Percentiles rank a stretch among this genome's conserved stretches.
These are phyloP conservation scores for Orthosia gracilis DNA, from an alignment of 2,888 invertebrate genomes.

Conservation along the genomic window DNA sequence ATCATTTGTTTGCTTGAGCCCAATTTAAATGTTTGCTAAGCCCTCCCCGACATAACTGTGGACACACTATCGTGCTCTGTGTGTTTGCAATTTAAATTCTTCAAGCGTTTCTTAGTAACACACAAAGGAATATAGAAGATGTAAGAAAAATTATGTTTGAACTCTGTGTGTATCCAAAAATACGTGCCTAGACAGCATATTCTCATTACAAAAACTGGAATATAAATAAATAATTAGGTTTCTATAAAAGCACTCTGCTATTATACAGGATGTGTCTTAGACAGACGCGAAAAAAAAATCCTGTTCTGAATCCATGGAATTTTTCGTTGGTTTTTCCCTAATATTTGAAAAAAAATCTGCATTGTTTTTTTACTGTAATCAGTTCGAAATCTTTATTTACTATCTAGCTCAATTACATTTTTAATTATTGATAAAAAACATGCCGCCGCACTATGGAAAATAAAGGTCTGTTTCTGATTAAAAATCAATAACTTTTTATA, in stretches of 20 bases:
- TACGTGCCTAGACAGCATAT: background rate
- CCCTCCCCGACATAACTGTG: conserved; percentile 65
- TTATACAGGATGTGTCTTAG: no score
- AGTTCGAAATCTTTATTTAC: no score
- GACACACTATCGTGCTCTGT: conserved; percentile 58
- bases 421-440: no score
- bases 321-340: no score
- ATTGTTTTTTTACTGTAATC: no score
- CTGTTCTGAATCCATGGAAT: no score
- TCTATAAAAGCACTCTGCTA: background rate
- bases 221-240: background rate
- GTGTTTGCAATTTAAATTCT: conserved; percentile 60
- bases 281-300: no score
- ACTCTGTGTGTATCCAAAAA: background rate
- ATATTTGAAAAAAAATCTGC: no score
- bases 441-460: no score
- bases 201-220: background rate
- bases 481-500: no score
- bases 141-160: conserved; percentile 6
- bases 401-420: no score
- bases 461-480: no score
- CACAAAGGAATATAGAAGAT: conserved; percentile 28
- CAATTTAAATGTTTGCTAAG: conserved; percentile 85
- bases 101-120: conserved; percentile 53
- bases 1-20: conserved; percentile 83